Conservation (phyloP, 2,888 invertebrate species). For the Metopia argyrocephala region DNA sequence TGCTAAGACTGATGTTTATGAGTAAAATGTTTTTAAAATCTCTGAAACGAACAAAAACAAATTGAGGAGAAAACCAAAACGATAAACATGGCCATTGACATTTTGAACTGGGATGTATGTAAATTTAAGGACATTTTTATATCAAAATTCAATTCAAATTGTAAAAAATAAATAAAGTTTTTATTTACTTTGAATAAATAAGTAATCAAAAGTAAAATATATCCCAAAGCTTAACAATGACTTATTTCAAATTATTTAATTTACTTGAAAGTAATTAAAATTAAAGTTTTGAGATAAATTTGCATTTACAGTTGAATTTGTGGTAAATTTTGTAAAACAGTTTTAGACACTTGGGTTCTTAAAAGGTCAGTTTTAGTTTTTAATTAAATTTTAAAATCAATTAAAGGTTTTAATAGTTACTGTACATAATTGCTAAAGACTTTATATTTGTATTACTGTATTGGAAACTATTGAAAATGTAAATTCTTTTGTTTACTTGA, state of each 20-base stretch:
- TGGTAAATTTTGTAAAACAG: not conserved
- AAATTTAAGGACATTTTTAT: not conserved
- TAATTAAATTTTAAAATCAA: conserved; percentile 30
- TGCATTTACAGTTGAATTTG: not conserved
- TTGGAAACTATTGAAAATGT: not conserved
- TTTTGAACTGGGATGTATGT: not conserved
- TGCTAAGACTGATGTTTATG: conserved; percentile 51
- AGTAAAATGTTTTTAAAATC: conserved; percentile 54
- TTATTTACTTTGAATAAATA: not conserved
- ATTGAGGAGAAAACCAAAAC: conserved; percentile 50
- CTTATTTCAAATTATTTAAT: not conserved
- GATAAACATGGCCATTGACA: not conserved
- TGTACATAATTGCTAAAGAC: conserved; percentile 5
- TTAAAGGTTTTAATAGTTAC: conserved; percentile 34
- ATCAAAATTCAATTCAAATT: not conserved
- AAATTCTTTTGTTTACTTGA: not conserved
- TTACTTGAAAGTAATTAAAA: not conserved
- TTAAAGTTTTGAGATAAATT: not conserved
- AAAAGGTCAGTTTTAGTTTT: conserved; percentile 14
- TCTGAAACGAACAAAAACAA: conserved; percentile 61
- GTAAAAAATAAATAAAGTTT: not conserved
- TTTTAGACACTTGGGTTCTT: too few species aligned
- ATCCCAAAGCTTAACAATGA: not conserved
- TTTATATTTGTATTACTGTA: not conserved
- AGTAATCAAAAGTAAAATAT: not conserved